Base-by-base conservation (phyloP, 1,140 invertebrate genomes). In the Metopolophium dirhodum region DNA sequence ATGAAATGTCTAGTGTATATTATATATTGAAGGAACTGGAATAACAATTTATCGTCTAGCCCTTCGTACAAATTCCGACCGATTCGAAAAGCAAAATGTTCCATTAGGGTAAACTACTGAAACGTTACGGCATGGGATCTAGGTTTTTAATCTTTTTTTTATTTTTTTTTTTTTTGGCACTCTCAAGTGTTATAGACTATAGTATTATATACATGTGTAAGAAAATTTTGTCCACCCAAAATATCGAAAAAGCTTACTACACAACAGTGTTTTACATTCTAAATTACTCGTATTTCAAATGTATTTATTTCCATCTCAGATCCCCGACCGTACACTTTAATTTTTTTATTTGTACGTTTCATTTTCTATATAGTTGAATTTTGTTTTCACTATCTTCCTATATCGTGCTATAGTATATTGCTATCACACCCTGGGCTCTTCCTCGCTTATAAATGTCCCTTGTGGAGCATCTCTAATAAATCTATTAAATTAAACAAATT, bases 111-210 rank as follows among this genome's bases (percentile, higher is more conserved):
- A 87, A 87, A 87, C 85, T 49, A 45, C 35, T 41, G 8, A 87
- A 86, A 87, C 30, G 30, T 85, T 85, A 85, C 14, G 6, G 26
- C 14, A 49, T 26, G 3, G 26, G 18, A 87, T 30, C 22, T 26
- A 11, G 30, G 6, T 87, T 87, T 86, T 68, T 68, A 68, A 68
- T 41, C 41, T 41, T 41, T 41, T 41, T 37, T 37, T 83, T 37
- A 41, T 83, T 83, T 83, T 83, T 83, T 82, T 82, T 45, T 87
- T 88, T 51, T 88, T 88, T 88, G 87, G 87, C 87, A 88, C 87
- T 30, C 26, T 54, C 7, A 30, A 88, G n/a, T 88, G n/a, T 51
- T 88, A 4, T 11, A 61, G 57, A 37, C 30, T 26, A 8, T 51
- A 54, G 0, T 61, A 30, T 30, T 30, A 14, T 68, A n/a, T 68